Evolutionary conservation across 2,888 invertebrate genomes (phyloP), one percentile per base, ranked within the genome.

Genomic region (Drosophila tripunctata): DNA sequence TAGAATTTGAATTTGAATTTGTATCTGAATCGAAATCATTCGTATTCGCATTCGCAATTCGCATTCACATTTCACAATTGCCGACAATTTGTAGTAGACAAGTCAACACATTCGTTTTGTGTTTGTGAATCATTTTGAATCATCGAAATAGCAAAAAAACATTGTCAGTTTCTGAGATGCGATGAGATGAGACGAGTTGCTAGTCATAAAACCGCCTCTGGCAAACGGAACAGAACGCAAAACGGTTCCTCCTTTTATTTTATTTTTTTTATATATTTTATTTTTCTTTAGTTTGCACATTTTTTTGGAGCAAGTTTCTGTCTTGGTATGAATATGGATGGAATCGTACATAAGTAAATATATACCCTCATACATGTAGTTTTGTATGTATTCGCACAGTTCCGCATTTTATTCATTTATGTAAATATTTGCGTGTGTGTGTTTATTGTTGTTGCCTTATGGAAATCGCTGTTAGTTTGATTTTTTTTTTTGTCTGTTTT

Each of bases 71-170:
- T 67, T 64, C 66, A 64, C 68, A 75, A 66, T 58, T 56, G 67
- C 68, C 60, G 67, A 48, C 74, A 71, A 72, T 67, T 69, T 67
- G 72, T 58, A 45, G 72, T 58, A 45, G 35, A 50, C 30, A 67
- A 41, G 33, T n/a, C 27, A 35, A 52, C 47, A 67, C 47, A 64
- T 55, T 45, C 24, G 45, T 17, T 50, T 38, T 64, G 33, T 43
- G 19, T 55, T 48, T 66, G 50, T 76, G 85, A 84, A 68, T 84
- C 78, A 84, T 67, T 67, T 65, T n/a, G n/a, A n/a, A n/a, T n/a
- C n/a, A n/a, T n/a, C n/a, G n/a, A n/a, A n/a, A n/a, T n/a, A n/a
- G 58, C 55, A 56, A 81, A 81, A 74, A 72, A 67, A 73, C 58
- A 73, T 12, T 43, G 57, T 24, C 48, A 14, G n/a, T n/a, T n/a